A percentile compares a stretch with the other conserved stretches of the same genome.
Evolutionary conservation across 1,140 invertebrate genomes (phyloP).

Genomic region (Lethrus apterus): DNA sequence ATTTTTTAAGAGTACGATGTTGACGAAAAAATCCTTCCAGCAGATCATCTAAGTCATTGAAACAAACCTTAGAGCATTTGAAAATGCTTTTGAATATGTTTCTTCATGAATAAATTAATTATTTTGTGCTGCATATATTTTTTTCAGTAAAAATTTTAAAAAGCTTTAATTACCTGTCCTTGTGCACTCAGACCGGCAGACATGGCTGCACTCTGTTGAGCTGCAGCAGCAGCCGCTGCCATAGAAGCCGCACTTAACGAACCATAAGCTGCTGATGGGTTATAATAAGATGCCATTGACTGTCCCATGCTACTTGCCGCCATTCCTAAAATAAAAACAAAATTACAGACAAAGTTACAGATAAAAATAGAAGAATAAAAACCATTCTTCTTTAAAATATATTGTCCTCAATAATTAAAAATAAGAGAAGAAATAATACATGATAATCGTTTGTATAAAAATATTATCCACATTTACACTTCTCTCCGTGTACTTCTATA

Average conservation of each 20-base stretch:
- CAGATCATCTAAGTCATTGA: no score
- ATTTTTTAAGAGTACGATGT: no score
- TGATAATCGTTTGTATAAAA: neutral
- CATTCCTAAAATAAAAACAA: constrained; percentile 46
- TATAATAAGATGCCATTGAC: constrained; percentile 56
- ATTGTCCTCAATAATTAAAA: neutral
- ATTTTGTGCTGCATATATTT: no score
- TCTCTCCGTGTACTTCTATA: no score
- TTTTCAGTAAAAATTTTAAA: no score
- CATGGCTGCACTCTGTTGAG: constrained; percentile 54
- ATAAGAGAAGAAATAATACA: neutral
- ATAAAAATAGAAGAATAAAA: no score
- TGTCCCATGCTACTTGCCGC: constrained; percentile 52
- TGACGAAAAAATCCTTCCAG: no score
- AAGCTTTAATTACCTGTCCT: constrained; percentile 50
- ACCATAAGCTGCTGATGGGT: constrained; percentile 55
- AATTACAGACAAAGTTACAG: neutral
- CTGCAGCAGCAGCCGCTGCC: constrained; percentile 55
- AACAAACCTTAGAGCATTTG: no score
- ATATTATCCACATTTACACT: no score
- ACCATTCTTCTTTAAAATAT: neutral
- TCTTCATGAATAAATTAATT: no score
- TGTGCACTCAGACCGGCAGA: constrained; percentile 49
- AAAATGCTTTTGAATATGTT: no score
- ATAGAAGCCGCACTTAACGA: constrained; percentile 55